phyloP scores from a whole-genome alignment of 2,797 vertebrate species.

The Falco biarmicus region DNA sequence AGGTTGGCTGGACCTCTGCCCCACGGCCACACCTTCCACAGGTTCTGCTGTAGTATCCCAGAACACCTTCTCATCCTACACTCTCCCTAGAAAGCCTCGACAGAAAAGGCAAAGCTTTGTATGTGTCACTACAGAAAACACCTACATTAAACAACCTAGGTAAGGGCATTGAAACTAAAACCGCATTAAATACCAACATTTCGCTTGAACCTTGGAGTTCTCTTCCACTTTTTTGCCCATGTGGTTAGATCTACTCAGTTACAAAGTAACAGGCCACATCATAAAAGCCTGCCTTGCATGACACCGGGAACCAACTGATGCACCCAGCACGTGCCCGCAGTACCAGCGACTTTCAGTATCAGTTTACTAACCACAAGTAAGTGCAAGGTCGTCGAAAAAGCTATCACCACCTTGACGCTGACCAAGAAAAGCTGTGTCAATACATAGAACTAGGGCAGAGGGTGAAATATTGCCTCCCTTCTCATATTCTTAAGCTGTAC shows the following conservation, averaged over 20 bases:
- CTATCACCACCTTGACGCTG: neutral
- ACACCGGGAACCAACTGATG: neutral
- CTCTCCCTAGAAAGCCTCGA: neutral
- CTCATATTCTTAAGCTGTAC: neutral
- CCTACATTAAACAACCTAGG: neutral
- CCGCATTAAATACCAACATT: neutral
- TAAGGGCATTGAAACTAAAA: neutral
- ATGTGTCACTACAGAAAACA: fast-evolving
- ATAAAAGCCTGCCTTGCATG: neutral
- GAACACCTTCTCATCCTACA: neutral
- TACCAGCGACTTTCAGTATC: neutral
- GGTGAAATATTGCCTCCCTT: neutral
- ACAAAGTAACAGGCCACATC: neutral
- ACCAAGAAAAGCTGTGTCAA: neutral
- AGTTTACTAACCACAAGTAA: neutral
- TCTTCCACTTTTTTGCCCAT: neutral
- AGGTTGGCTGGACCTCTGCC: neutral
- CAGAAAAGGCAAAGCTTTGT: neutral
- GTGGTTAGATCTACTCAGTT: neutral
- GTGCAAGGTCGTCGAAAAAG: neutral
- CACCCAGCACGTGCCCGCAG: too few species aligned
- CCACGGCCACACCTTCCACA: fast-evolving
- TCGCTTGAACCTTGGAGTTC: neutral
- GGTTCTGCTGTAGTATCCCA: neutral
- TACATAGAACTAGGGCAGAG: neutral